phyloP scores from a whole-genome alignment of 2,113 vertebrate genomes.

The Ammodytes marinus region DNA sequence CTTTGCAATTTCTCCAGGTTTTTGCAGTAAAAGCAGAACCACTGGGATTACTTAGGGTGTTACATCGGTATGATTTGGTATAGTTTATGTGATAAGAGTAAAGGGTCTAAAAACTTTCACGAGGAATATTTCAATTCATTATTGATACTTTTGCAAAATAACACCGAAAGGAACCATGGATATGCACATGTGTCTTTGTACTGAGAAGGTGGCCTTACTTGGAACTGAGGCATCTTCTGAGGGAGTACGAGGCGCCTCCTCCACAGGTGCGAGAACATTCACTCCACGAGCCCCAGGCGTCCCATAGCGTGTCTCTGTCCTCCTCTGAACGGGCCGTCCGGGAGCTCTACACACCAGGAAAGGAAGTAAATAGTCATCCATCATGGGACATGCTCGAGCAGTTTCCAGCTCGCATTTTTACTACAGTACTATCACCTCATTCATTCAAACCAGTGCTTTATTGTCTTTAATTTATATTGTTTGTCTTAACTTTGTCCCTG shows the following conservation, averaged over 20 bases:
- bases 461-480: not conserved
- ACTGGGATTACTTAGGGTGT: not conserved
- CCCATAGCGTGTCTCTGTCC: constrained; percentile 93
- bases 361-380: not conserved
- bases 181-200: not conserved
- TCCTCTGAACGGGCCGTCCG: constrained; percentile 93
- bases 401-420: not conserved
- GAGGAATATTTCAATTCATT: too few species aligned
- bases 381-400: not conserved
- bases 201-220: constrained; percentile 83
- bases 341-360: constrained; percentile 86
- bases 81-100: not conserved
- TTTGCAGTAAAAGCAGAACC: not conserved
- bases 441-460: not conserved
- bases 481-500: not conserved
- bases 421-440: not conserved
- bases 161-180: too few species aligned
- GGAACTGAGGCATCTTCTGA: constrained; percentile 94
- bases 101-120: too few species aligned
- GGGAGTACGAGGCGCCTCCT: constrained; percentile 95
- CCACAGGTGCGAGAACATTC: constrained; percentile 97
- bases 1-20: not conserved
- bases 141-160: not conserved
- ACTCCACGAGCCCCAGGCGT: constrained; percentile 96
- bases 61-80: not conserved